phyloP scores from a whole-genome alignment of 1,140 invertebrate species.

The Drosophila sp. region DNA sequence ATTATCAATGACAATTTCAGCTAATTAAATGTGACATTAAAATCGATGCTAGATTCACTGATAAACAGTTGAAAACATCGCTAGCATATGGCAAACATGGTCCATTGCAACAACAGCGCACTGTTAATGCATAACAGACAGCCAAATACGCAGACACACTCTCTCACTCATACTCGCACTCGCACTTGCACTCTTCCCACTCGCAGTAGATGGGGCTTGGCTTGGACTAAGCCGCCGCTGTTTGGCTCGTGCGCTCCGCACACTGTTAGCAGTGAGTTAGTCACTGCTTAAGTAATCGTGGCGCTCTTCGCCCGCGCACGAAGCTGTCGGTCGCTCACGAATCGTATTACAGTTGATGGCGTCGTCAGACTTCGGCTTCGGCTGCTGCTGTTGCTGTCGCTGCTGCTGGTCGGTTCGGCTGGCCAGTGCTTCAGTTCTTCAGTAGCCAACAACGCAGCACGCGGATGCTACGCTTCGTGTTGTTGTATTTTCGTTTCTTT shows the following conservation, averaged over 20 bases:
- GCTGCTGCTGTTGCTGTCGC: conserved; percentile 26
- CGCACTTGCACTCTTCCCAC: neutral
- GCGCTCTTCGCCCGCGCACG: conserved; percentile 52
- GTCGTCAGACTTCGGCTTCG: conserved; percentile 46
- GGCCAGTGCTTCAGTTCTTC: conserved; percentile 72
- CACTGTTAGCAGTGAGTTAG: conserved; percentile 52
- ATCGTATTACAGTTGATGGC: conserved; percentile 52
- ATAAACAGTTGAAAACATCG: conserved; percentile 13
- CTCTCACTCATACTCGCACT: neutral
- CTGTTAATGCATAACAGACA: conserved; percentile 43
- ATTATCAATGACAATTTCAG: conserved; percentile 30
- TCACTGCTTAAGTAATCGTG: conserved; percentile 64
- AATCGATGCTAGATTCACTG: conserved; percentile 41
- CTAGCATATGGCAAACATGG: conserved; percentile 56
- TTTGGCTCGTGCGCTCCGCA: conserved; percentile 51
- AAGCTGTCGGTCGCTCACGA: conserved; percentile 47
- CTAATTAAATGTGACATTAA: conserved; percentile 65
- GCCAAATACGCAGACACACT: conserved; percentile 5
- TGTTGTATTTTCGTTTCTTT: conserved; percentile 51
- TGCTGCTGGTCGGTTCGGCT: conserved; percentile 37
- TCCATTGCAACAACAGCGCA: conserved; percentile 14
- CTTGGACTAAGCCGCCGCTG: conserved; percentile 25
- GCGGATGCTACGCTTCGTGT: conserved; percentile 76
- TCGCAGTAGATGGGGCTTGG: conserved; percentile 31
- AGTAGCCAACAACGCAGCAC: conserved; percentile 70